Evolutionary conservation across 2,113 vertebrate genomes (phyloP).

Genomic region (Neogobius melanostomus): DNA sequence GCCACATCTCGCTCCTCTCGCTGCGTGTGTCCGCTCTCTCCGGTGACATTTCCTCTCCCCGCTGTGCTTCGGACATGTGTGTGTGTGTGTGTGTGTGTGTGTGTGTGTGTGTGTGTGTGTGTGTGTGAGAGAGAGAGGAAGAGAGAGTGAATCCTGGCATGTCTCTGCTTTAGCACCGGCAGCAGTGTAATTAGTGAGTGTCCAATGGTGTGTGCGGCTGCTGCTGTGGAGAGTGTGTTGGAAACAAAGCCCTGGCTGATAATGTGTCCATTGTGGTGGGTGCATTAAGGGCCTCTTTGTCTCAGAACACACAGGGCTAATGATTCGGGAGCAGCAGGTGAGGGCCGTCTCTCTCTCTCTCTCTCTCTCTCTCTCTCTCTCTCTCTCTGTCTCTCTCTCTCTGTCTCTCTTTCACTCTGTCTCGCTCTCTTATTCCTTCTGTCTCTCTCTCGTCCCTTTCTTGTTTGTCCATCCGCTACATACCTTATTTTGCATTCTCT

Average conservation of each 20-base stretch:
- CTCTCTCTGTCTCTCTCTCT: conserved; percentile 51
- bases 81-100: conserved; percentile 5
- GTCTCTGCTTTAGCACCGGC: conserved; percentile 43
- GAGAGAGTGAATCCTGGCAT: conserved; percentile 20
- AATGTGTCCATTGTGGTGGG: conserved; percentile 90
- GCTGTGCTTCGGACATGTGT: conserved; percentile 8
- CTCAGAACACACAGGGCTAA: conserved; percentile 91
- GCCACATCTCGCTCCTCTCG: not conserved
- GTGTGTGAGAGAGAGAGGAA: not conserved
- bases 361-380: conserved; percentile 51
- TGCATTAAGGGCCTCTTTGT: conserved; percentile 94
- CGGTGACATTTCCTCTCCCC: conserved; percentile 9
- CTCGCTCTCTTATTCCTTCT: conserved; percentile 48
- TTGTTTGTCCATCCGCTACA: conserved; percentile 22
- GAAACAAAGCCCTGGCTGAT: conserved; percentile 90
- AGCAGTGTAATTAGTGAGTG: conserved; percentile 78
- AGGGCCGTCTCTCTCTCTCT: conserved; percentile 74
- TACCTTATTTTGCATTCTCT: conserved; percentile 65
- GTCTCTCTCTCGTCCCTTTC: conserved; percentile 50
- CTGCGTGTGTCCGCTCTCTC: conserved; percentile 6
- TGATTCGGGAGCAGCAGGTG: conserved; percentile 98
- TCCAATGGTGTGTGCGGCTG: conserved; percentile 16
- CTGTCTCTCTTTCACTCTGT: conserved; percentile 60
- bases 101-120: conserved; percentile 12
- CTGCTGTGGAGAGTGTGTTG: conserved; percentile 64